Conservation (phyloP, 2,888 invertebrate species). For the Synergus gifuensis region DNA sequence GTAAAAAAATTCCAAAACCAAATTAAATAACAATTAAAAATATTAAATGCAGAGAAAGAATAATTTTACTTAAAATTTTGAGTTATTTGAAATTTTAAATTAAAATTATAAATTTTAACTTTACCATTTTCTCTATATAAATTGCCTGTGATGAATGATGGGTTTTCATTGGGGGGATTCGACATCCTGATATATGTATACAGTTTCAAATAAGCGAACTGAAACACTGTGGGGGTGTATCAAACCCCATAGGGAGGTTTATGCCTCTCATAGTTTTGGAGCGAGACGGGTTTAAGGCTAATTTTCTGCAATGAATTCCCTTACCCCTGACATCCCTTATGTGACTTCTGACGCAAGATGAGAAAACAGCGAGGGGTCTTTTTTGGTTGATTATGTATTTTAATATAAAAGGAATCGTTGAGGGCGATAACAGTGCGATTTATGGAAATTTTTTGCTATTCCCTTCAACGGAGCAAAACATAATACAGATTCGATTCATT, state of each 20-base stretch:
- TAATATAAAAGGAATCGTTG: constrained; percentile 36
- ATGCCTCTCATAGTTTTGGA: constrained; percentile 50
- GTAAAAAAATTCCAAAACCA: no score
- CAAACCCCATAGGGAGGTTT: constrained; percentile 61
- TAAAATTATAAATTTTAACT: constrained; percentile 3
- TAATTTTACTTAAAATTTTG: background rate
- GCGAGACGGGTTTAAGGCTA: constrained; percentile 44
- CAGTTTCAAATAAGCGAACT: constrained; percentile 63
- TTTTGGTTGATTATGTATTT: constrained; percentile 56
- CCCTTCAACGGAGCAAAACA: no score
- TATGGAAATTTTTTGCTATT: background rate
- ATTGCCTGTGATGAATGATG: constrained; percentile 59
- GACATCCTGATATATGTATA: constrained; percentile 56
- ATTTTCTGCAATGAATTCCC: constrained; percentile 25
- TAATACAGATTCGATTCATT: no score
- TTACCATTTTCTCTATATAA: constrained; percentile 60
- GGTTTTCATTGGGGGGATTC: constrained; percentile 58
- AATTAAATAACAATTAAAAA: no score
- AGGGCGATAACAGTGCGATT: background rate
- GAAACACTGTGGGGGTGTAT: constrained; percentile 52
- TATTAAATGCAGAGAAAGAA: no score
- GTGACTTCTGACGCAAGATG: constrained; percentile 39
- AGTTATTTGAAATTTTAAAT: background rate
- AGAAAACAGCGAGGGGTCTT: constrained; percentile 49
- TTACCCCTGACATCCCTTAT: constrained; percentile 15